Conservation (phyloP, 64 coral and sea anemone species). For the Dendronephthya gigantea region DNA sequence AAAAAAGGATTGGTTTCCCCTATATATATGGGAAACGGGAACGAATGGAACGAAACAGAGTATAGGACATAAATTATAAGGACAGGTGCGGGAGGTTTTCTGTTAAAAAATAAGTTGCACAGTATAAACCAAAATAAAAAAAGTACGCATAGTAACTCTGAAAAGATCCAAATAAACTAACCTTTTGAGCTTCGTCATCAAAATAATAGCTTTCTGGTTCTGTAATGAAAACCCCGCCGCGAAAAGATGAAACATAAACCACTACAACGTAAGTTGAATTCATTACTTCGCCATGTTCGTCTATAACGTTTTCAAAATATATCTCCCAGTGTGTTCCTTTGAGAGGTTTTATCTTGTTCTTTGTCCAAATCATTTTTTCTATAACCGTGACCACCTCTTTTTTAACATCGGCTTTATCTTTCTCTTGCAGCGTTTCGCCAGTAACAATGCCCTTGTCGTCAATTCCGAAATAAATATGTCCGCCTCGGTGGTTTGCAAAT, state of each 20-base stretch:
- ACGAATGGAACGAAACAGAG: too few relatives aligned
- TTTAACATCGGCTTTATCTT: background rate
- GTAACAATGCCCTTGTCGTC: background rate
- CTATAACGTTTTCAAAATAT: background rate
- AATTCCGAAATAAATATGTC: conserved; percentile 7
- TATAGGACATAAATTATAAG: too few relatives aligned
- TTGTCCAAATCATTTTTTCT: background rate
- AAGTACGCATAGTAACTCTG: too few relatives aligned
- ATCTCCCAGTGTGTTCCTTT: background rate
- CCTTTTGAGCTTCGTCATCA: background rate
- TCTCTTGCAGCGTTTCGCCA: background rate
- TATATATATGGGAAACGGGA: too few relatives aligned
- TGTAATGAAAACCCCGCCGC: background rate
- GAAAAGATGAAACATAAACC: background rate
- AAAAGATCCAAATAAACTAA: background rate
- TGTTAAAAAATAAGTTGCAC: too few relatives aligned
- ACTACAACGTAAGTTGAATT: background rate
- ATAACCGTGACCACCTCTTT: background rate
- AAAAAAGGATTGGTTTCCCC: too few relatives aligned
- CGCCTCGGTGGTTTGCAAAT: conserved; percentile 13
- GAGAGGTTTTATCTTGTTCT: background rate
- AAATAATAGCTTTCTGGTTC: conserved; percentile 15
- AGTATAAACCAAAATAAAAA: background rate
- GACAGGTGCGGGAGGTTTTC: too few relatives aligned
- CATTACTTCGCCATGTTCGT: background rate